Base-by-base conservation (phyloP, 2,113 vertebrate species). In the Mugil cephalus region DNA sequence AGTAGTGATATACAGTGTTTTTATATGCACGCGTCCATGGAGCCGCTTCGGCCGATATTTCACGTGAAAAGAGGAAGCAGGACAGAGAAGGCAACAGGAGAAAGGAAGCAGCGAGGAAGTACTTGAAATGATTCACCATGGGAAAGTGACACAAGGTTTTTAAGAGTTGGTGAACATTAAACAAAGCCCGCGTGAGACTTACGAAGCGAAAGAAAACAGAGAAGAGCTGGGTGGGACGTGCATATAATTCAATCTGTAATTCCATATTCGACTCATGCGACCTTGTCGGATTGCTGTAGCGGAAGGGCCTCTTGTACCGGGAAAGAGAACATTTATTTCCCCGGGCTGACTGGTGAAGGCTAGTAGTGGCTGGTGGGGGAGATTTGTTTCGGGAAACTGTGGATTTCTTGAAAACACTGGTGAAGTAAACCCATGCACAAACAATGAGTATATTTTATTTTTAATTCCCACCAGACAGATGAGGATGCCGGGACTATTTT, bases 251-350 rank as follows among this genome's bases (percentile, higher is more conserved):
- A n/a, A n/a, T n/a, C n/a, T n/a, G n/a, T n/a, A 21, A 36, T 34
- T 38, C 45, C 14, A 47, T 8, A 8, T 9, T 47, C 18, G 19
- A 21, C 45, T n/a, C 36, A 36, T 36, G 24, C 14, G 35, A 34
- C 30, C 19, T 0, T 62, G 48, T 51, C 66, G 74, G 38, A 43
- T 35, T 40, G 69, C 56, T 68, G 42, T 40, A 51, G 9, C 3
- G 21, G 82, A 72, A 64, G 24, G 54, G 48, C 4, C 56, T 53
- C 67, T 79, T 70, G 79, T 67, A 40, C 83, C 59, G 75, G 77
- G 78, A 84, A 79, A 78, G 43, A 50, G 10, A 74, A 42, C 11
- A 67, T 86, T 50, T 54, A 75, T 83, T 78, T 75, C 68, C 54
- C 47, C 36, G 35, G n/a, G 75, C 51, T 68, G 75, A 53, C 54